These are phyloP conservation scores for Trichechus manatus DNA, from an alignment of 2,113 vertebrate species.

Conservation along the genomic window DNA sequence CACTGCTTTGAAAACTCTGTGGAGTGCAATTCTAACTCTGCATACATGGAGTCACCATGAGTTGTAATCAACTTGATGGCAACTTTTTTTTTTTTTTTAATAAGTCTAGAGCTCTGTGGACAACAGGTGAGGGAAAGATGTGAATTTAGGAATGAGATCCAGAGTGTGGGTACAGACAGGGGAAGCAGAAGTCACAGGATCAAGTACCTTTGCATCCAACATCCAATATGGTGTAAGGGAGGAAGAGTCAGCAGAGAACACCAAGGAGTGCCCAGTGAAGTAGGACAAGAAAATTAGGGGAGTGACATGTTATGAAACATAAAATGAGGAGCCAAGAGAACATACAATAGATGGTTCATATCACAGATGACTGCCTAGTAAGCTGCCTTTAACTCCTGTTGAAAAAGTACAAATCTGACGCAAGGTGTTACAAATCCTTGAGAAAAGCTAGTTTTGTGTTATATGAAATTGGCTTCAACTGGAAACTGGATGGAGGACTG, in stretches of 20 bases:
- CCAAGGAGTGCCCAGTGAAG: background rate
- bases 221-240: background rate
- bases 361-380: fast-evolving
- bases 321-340: background rate
- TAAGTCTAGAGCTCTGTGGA: background rate
- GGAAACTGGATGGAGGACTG: background rate
- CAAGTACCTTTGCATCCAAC: background rate
- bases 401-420: background rate
- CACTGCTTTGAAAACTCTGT: background rate
- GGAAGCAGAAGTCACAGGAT: fast-evolving
- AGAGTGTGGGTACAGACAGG: fast-evolving
- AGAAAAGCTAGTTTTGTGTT: background rate
- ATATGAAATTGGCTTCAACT: background rate
- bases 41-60: background rate
- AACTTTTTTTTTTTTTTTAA: too few relatives aligned
- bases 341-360: background rate
- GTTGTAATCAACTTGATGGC: background rate
- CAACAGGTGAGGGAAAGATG: background rate
- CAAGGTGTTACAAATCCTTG: too few relatives aligned
- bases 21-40: background rate
- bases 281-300: background rate
- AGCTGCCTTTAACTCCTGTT: background rate
- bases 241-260: background rate
- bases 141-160: background rate
- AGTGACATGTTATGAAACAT: background rate